Base-by-base conservation (phyloP, 2,888 invertebrate genomes). In the Oegoconia quadripuncta region DNA sequence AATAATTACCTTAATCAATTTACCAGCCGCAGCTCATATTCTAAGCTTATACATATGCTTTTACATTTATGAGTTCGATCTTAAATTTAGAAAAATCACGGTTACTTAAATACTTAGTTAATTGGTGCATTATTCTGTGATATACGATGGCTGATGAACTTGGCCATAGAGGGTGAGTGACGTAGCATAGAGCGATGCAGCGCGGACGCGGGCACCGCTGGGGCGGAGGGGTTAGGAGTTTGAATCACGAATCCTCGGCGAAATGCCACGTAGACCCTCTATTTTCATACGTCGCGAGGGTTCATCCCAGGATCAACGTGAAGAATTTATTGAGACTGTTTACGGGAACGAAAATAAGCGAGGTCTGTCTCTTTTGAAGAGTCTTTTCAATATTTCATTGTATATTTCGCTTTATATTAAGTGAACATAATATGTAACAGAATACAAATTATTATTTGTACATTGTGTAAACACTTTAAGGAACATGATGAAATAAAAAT, bases 241-340 rank as follows among this genome's bases (percentile, higher is more conserved):
- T 70, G 65, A 71, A 72, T 74, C 71, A 67, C 64, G 55, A 55
- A 59, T 56, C 56, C 59, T 52, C 52, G 40, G 13, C 41, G 55
- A 54, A 53, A 56, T 49, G 49, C 53, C 52, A 54, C 59, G 60
- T 54, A 56, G 12, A 66, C 64, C 68, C 66, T 66, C 69, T 60
- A 76, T 79, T 77, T 76, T 75, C 75, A 77, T 76, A 74, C 64
- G 75, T 74, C 75, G 57, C 69, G 60, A 64, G 61, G 63, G 67
- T 71, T 74, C 72, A 75, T 71, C 74, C 72, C 47, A 47, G 74
- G 78, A 76, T 81, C 78, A 78, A 60, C 64, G 59, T 71, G 75
- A 76, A 71, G 70, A 74, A 79, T 80, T 78, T 81, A 81, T 78
- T 70, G 73, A 69, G 68, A 68, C 61, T 74, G 72, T 74, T 74